These are phyloP conservation scores for Aradophagus sp. DNA, from an alignment of 1,140 invertebrate species.

Conservation along the genomic window DNA sequence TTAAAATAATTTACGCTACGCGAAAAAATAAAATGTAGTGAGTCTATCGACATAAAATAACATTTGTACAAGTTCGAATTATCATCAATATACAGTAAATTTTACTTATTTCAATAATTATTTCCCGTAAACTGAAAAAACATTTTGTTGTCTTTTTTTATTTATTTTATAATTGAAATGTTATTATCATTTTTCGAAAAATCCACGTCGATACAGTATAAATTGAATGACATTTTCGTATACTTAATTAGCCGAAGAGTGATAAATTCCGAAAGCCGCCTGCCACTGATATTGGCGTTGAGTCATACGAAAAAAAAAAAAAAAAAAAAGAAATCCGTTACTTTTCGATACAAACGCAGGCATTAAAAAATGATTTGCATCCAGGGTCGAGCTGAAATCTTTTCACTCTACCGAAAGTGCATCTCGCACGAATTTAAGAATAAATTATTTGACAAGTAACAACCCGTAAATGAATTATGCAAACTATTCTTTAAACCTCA, in stretches of 20 bases:
- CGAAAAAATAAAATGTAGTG: too few species aligned
- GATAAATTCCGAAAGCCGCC: conserved; percentile 24
- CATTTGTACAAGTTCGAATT: too few species aligned
- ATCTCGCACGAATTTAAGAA: conserved; percentile 28
- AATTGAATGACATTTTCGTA: conserved; percentile 12
- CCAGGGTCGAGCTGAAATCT: neutral
- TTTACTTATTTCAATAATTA: conserved; percentile 18
- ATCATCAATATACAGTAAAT: too few species aligned
- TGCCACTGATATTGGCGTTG: conserved; percentile 30
- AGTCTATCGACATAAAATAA: too few species aligned
- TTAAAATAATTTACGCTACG: conserved; percentile 20
- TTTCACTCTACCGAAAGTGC: conserved; percentile 23
- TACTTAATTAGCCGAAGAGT: conserved; percentile 35
- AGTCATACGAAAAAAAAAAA: too few species aligned
- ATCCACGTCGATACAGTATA: too few species aligned
- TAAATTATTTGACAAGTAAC: conserved; percentile 48
- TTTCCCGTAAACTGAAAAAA: conserved; percentile 5
- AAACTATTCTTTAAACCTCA: conserved; percentile 32
- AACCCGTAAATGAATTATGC: conserved; percentile 34
- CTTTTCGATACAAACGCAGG: conserved; percentile 16
- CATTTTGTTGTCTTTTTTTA: too few species aligned
- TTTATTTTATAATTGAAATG: too few species aligned
- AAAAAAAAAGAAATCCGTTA: conserved; percentile 39
- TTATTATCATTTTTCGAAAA: too few species aligned
- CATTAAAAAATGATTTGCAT: conserved; percentile 45